phyloP scores from a whole-genome alignment of 1,140 invertebrate genomes.

The Diuraphis noxia region DNA sequence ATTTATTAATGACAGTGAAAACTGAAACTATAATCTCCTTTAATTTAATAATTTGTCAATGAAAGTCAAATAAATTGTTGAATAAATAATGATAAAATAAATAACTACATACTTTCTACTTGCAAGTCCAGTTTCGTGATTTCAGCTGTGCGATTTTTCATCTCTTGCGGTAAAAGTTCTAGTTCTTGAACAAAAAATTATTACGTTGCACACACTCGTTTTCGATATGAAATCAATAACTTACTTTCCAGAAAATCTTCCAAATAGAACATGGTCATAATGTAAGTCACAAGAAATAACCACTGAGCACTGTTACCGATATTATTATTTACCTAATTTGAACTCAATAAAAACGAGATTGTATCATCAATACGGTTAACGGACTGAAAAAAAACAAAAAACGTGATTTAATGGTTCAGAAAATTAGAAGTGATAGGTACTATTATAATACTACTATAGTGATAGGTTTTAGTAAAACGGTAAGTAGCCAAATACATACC shows the following conservation, averaged over 20 bases:
- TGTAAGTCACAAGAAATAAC: not conserved
- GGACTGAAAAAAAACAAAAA: not conserved
- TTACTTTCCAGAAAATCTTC: constrained; percentile 4
- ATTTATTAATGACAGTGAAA: not conserved
- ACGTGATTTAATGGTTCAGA: not conserved
- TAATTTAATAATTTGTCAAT: not conserved
- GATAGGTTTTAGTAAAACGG: not conserved
- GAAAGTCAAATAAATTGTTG: not conserved
- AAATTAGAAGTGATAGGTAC: not conserved
- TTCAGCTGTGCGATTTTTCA: constrained; percentile 93
- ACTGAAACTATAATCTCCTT: not conserved
- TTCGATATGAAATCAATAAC: not conserved
- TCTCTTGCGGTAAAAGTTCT: constrained; percentile 94
- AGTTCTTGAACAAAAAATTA: constrained; percentile 76
- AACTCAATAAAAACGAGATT: not conserved
- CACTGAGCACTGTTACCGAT: not conserved
- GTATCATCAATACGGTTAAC: not conserved
- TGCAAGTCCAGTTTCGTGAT: constrained; percentile 96
- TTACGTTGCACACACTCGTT: not conserved
- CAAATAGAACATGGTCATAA: not conserved
- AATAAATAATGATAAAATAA: not conserved
- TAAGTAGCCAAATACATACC: no score
- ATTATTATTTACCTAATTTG: not conserved
- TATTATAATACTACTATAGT: not conserved
- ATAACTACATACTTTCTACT: constrained; percentile 68